These are phyloP conservation scores for Drosophila persimilis DNA, from an alignment of 1,140 invertebrate genomes.

Conservation along the genomic window DNA sequence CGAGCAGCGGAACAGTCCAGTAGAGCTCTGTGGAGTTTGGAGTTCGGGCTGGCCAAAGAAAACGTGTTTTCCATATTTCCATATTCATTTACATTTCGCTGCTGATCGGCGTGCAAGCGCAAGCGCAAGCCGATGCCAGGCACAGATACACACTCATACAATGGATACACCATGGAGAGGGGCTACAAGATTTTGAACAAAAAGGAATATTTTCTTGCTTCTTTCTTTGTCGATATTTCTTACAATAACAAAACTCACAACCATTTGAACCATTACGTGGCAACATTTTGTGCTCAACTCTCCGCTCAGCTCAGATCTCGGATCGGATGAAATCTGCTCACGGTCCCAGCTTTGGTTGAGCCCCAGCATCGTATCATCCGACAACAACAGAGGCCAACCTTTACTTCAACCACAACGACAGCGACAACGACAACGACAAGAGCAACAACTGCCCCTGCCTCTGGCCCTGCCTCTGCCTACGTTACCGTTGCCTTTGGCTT, in stretches of 20 bases:
- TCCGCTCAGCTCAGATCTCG: conserved; percentile 8
- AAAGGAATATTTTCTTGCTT: conserved; percentile 41
- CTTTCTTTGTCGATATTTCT: conserved; percentile 20
- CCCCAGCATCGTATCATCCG: conserved; percentile 9
- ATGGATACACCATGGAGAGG: neutral
- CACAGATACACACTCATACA: conserved; percentile 10
- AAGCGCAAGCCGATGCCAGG: conserved; percentile 11
- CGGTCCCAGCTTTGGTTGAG: conserved; percentile 10
- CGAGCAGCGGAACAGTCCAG: neutral
- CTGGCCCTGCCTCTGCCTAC: conserved; percentile 37
- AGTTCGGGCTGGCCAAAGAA: conserved; percentile 21
- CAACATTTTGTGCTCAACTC: conserved; percentile 13
- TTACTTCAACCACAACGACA: conserved; percentile 38
- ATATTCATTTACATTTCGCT: conserved; percentile 66
- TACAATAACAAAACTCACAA: conserved; percentile 27
- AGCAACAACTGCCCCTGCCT: conserved; percentile 26
- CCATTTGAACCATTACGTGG: conserved; percentile 51
- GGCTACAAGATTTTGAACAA: conserved; percentile 14
- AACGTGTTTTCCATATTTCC: conserved; percentile 74
- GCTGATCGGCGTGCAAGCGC: neutral
- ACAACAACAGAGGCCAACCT: conserved; percentile 49
- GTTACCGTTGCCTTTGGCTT: conserved; percentile 56
- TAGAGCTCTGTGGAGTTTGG: no score
- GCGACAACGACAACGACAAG: conserved; percentile 10
- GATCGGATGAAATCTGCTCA: no score